These are phyloP conservation scores for Daboia siamensis DNA, from an alignment of 2,113 vertebrate species.

Conservation along the genomic window DNA sequence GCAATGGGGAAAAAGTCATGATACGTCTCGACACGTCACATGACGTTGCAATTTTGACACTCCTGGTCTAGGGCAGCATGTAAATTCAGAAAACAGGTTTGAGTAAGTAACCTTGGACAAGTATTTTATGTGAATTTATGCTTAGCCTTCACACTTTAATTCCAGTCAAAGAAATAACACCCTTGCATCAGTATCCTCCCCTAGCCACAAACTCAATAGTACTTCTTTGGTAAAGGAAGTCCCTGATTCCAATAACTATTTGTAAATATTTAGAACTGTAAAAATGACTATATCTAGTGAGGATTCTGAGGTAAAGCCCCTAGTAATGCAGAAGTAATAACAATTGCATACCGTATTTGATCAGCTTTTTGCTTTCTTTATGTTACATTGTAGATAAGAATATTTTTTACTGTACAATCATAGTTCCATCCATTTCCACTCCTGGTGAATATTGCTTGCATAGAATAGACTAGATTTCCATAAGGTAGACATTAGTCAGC, in stretches of 20 bases:
- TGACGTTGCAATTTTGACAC: too few species aligned
- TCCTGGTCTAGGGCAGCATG: not conserved
- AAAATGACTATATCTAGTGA: not conserved
- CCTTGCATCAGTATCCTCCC: not conserved
- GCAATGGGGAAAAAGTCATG: too few species aligned
- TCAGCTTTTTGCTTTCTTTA: too few species aligned
- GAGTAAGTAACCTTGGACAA: not conserved
- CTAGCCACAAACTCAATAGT: not conserved
- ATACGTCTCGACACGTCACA: too few species aligned
- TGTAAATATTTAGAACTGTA: not conserved
- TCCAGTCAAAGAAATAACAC: not conserved
- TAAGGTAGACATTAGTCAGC: not conserved
- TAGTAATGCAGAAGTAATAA: not conserved
- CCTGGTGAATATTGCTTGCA: not conserved
- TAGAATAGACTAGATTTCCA: constrained; percentile 10
- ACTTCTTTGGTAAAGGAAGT: not conserved
- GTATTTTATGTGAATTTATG: not conserved
- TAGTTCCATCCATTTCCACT: not conserved
- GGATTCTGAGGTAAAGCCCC: not conserved
- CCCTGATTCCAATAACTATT: not conserved
- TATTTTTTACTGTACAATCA: not conserved
- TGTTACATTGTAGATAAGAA: not conserved
- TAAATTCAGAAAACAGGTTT: not conserved
- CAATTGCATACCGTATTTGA: not conserved
- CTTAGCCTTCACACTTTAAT: not conserved